Conservation (phyloP, 2,797 vertebrate species). For the Micromesistius poutassou region DNA sequence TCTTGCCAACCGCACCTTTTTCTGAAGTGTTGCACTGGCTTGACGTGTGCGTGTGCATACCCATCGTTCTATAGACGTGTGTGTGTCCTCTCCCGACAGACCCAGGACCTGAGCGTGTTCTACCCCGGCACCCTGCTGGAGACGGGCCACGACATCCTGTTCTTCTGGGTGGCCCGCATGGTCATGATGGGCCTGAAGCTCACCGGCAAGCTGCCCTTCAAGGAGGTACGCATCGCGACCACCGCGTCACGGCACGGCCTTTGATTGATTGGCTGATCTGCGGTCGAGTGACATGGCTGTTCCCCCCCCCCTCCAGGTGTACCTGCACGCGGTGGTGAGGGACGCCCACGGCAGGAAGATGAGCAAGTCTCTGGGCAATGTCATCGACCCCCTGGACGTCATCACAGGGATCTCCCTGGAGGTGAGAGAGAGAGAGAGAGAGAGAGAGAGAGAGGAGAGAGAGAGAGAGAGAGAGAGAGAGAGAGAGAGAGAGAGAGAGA, state of each 20-base stretch:
- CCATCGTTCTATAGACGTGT: background rate
- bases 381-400: slow-evolving; percentile 91
- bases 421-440: slow-evolving; percentile 58
- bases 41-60: too few species aligned
- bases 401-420: slow-evolving; percentile 86
- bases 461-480: too few species aligned
- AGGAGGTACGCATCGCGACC: slow-evolving; percentile 74
- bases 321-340: slow-evolving; percentile 88
- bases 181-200: slow-evolving; percentile 92
- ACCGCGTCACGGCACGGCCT: background rate
- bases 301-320: slow-evolving; percentile 72
- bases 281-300: background rate
- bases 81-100: slow-evolving; percentile 55
- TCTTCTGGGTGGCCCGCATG: slow-evolving; percentile 96
- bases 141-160: slow-evolving; percentile 91
- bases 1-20: too few species aligned
- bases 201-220: slow-evolving; percentile 86
- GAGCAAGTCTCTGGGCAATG: slow-evolving; percentile 94
- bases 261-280: background rate
- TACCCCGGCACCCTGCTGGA: slow-evolving; percentile 89
- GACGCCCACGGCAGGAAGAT: slow-evolving; percentile 92
- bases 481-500: slow-evolving; percentile 5
- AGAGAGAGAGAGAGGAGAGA: too few species aligned
- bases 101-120: slow-evolving; percentile 83
- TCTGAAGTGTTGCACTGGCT: too few species aligned